These are phyloP conservation scores for Drosophila tanythrix DNA, from an alignment of 2,888 invertebrate species.

Conservation along the genomic window DNA sequence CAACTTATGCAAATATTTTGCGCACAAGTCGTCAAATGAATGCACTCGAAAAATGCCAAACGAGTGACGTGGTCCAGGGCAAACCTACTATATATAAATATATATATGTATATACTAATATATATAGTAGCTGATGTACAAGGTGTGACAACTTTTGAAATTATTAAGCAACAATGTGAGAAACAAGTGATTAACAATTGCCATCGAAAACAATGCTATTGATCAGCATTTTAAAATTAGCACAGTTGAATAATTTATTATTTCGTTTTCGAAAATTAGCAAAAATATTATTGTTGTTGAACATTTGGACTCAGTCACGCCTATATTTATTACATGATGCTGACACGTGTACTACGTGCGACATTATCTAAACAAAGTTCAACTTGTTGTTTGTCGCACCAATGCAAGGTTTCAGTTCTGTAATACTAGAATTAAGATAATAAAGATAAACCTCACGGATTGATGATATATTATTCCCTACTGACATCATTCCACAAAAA, in stretches of 20 bases:
- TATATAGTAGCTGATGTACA: slow-evolving; percentile 5
- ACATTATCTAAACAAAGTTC: slow-evolving; percentile 23
- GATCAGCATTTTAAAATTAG: slow-evolving; percentile 73
- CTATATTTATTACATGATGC: slow-evolving; percentile 44
- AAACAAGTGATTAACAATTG: slow-evolving; percentile 15
- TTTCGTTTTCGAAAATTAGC: slow-evolving; percentile 38
- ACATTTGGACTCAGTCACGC: slow-evolving; percentile 47
- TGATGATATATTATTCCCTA: not conserved
- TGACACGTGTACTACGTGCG: slow-evolving; percentile 40
- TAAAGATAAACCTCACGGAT: not conserved
- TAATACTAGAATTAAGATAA: not conserved
- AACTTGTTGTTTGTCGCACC: not conserved
- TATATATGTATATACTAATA: slow-evolving; percentile 1
- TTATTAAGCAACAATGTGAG: slow-evolving; percentile 5
- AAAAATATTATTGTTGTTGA: slow-evolving; percentile 34
- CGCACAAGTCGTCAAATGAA: slow-evolving; percentile 19
- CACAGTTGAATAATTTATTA: slow-evolving; percentile 58
- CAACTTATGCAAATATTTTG: slow-evolving; percentile 41
- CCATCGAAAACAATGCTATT: slow-evolving; percentile 19
- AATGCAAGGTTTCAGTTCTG: not conserved
- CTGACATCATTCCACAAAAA: not conserved
- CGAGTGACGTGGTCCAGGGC: slow-evolving; percentile 42
- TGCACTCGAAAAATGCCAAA: slow-evolving; percentile 51
- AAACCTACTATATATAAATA: slow-evolving; percentile 4
- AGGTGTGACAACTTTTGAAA: slow-evolving; percentile 61